phyloP scores from a whole-genome alignment of 2,113 vertebrate genomes.

The Chaetodon auriga region DNA sequence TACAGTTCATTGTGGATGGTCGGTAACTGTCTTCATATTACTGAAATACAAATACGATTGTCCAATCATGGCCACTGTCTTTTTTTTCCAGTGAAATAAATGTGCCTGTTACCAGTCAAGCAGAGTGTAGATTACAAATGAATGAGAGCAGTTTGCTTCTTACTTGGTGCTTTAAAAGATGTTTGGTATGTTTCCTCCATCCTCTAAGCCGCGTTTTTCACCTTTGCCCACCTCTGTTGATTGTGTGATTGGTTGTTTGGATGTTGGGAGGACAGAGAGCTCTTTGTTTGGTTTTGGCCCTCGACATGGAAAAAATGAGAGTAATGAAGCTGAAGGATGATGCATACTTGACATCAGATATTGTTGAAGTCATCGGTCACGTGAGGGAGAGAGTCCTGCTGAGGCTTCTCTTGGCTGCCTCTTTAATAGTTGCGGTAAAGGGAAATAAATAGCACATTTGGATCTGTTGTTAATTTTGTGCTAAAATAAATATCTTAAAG shows the following conservation, averaged over 20 bases:
- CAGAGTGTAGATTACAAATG: not conserved
- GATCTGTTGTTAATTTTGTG: not conserved
- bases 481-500: not conserved
- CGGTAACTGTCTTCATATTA: conserved; percentile 33
- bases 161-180: not conserved
- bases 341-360: conserved; percentile 47
- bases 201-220: conserved; percentile 27
- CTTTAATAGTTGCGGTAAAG: conserved; percentile 1
- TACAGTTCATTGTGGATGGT: conserved; percentile 22
- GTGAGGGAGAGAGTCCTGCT: conserved; percentile 28
- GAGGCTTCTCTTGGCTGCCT: conserved; percentile 21
- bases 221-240: not conserved
- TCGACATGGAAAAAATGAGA: conserved; percentile 57
- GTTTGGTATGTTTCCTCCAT: not conserved
- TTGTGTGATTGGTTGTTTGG: conserved; percentile 46
- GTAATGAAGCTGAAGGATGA: conserved; percentile 38
- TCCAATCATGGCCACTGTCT: not conserved
- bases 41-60: conserved; percentile 51
- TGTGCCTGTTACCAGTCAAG: not conserved
- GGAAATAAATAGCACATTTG: conserved; percentile 21
- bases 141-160: too few relatives aligned
- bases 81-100: not conserved
- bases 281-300: conserved; percentile 69
- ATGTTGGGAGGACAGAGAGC: conserved; percentile 45
- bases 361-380: conserved; percentile 14